phyloP scores from a whole-genome alignment of 2,113 vertebrate genomes.

The Taxidea taxus region DNA sequence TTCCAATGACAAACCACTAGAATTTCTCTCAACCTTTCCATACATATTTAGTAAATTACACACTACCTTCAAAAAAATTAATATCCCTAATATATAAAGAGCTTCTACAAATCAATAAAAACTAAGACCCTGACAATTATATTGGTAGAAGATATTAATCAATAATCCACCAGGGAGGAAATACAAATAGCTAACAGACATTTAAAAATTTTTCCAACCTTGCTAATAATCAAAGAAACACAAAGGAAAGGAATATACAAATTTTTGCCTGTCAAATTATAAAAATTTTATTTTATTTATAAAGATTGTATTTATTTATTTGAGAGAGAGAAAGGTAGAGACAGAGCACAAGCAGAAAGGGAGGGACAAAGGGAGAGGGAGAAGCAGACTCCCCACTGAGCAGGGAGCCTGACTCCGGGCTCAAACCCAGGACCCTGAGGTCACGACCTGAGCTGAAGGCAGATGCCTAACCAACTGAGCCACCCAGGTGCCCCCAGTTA shows the following conservation, averaged over 20 bases:
- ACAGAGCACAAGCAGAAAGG: too few relatives aligned
- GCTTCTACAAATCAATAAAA: not conserved
- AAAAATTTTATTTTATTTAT: not conserved
- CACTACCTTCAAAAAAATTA: not conserved
- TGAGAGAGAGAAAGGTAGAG: too few relatives aligned
- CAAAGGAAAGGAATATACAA: not conserved
- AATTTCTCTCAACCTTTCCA: not conserved
- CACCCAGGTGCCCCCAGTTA: not conserved
- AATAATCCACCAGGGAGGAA: not conserved
- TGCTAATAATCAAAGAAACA: not conserved
- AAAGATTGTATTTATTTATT: too few relatives aligned
- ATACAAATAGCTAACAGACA: not conserved
- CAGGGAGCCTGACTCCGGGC: too few relatives aligned
- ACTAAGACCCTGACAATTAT: not conserved
- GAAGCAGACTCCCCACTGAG: too few relatives aligned
- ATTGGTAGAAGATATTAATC: not conserved
- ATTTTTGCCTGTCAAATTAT: not conserved
- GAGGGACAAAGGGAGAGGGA: too few relatives aligned
- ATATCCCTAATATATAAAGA: not conserved
- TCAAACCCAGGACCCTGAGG: too few relatives aligned
- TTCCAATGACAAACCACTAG: not conserved
- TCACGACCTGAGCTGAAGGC: too few relatives aligned
- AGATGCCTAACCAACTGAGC: too few relatives aligned
- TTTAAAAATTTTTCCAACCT: not conserved
- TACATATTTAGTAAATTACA: not conserved